phyloP scores from a whole-genome alignment of 2,797 vertebrate species.

The Lindbergichthys nudifrons region DNA sequence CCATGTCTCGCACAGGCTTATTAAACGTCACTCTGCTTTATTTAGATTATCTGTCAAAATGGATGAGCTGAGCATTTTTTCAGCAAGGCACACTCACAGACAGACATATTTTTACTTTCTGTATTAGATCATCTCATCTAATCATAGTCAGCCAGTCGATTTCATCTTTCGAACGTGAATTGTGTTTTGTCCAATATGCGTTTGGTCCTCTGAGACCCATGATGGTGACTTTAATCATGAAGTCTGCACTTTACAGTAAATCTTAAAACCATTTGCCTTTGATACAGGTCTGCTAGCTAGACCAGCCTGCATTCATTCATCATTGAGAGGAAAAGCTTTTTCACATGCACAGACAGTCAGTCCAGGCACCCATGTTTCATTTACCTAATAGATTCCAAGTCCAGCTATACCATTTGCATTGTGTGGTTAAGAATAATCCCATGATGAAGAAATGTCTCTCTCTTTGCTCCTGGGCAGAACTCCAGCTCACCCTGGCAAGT shows the following conservation, averaged over 20 bases:
- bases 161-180: background rate
- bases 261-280: conserved; percentile 61
- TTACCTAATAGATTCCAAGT: conserved; percentile 44
- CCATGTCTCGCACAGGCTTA: conserved; percentile 31
- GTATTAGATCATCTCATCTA: conserved; percentile 8
- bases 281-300: conserved; percentile 54
- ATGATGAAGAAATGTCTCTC: conserved; percentile 39
- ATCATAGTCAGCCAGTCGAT: background rate
- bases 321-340: conserved; percentile 45
- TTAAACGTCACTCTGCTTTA: conserved; percentile 23
- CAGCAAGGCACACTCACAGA: background rate
- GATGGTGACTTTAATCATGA: conserved; percentile 33
- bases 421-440: conserved; percentile 35
- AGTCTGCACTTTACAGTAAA: conserved; percentile 39
- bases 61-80: conserved; percentile 22
- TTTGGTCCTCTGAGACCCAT: background rate
- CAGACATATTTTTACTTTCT: conserved; percentile 7
- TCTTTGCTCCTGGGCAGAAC: conserved; percentile 41
- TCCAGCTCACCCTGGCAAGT: conserved; percentile 36
- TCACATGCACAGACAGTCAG: conserved; percentile 22
- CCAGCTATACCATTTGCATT: conserved; percentile 41
- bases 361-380: conserved; percentile 33
- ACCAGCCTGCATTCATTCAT: conserved; percentile 60
- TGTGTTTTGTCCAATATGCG: conserved; percentile 19
- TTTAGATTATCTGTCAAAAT: conserved; percentile 39